Evolutionary conservation across 1,140 invertebrate genomes (phyloP).

Genomic region (Mylabris phalerata): DNA sequence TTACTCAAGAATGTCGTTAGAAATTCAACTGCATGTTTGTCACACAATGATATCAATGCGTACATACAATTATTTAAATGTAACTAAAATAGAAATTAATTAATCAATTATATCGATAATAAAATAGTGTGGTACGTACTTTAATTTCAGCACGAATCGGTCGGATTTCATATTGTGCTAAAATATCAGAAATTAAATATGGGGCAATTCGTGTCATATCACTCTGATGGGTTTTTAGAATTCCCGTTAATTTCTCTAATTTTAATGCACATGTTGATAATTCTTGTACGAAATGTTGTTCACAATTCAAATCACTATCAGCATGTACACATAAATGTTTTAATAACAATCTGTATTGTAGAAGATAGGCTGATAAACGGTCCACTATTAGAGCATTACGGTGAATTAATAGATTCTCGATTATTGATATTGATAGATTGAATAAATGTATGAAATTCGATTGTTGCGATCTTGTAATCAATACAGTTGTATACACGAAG

Average conservation of each 20-base stretch:
- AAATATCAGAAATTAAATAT: constrained; percentile 37
- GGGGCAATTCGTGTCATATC: constrained; percentile 33
- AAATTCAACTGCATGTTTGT: constrained; percentile 35
- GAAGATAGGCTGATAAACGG: constrained; percentile 31
- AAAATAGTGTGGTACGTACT: constrained; percentile 22
- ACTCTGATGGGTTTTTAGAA: constrained; percentile 25
- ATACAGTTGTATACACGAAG: constrained; percentile 12
- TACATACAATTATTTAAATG: constrained; percentile 37
- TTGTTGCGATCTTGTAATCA: background rate
- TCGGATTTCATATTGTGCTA: constrained; percentile 31
- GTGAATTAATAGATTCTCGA: constrained; percentile 32
- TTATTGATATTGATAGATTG: constrained; percentile 17
- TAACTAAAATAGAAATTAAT: constrained; percentile 27
- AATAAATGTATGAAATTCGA: constrained; percentile 8
- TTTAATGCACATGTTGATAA: constrained; percentile 31
- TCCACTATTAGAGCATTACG: constrained; percentile 34
- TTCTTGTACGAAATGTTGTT: constrained; percentile 10
- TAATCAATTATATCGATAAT: constrained; percentile 1
- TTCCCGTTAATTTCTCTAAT: constrained; percentile 36
- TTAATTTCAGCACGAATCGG: constrained; percentile 32
- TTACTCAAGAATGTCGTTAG: constrained; percentile 31
- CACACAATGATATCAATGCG: constrained; percentile 31
- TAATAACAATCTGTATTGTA: constrained; percentile 31
- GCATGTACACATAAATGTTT: constrained; percentile 27
- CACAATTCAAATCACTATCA: constrained; percentile 14